phyloP scores from a whole-genome alignment of 1,140 invertebrate genomes.

The Drosophila nikananu region DNA sequence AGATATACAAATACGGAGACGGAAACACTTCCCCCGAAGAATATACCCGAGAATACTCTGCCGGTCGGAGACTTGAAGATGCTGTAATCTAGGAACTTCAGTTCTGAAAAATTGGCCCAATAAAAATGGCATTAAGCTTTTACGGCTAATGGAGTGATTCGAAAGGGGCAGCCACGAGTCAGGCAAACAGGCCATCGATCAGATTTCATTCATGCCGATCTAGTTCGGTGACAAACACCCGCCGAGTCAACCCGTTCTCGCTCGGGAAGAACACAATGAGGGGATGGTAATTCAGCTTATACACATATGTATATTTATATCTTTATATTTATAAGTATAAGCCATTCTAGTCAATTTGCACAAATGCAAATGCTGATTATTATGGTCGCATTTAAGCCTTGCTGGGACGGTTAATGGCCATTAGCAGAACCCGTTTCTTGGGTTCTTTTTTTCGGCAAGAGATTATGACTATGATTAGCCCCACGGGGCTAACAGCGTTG shows the following conservation, averaged over 20 bases:
- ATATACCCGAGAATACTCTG: constrained; percentile 30
- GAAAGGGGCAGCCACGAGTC: constrained; percentile 14
- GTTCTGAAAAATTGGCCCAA: constrained; percentile 25
- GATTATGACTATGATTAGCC: constrained; percentile 21
- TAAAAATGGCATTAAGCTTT: constrained; percentile 36
- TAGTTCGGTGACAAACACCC: constrained; percentile 37
- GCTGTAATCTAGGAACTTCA: constrained; percentile 30
- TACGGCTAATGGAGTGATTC: constrained; percentile 39
- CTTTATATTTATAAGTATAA: constrained; percentile 73
- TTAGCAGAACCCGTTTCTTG: constrained; percentile 52
- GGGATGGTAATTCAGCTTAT: constrained; percentile 22
- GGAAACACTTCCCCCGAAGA: constrained; percentile 10
- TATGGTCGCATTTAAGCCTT: constrained; percentile 32
- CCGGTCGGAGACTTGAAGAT: background rate
- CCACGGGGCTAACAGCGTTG: constrained; percentile 24
- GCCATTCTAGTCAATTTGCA: constrained; percentile 77
- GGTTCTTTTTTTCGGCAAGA: constrained; percentile 13
- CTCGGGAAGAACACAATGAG: constrained; percentile 6
- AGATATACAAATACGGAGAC: background rate
- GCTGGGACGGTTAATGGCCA: constrained; percentile 43
- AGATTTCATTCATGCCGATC: constrained; percentile 46
- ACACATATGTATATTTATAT: constrained; percentile 62
- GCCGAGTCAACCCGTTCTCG: constrained; percentile 15
- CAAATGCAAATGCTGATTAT: constrained; percentile 73
- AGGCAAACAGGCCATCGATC: constrained; percentile 21